These are phyloP conservation scores for Phymorhynchus buccinoides DNA, from an alignment of 1,140 invertebrate species.

Conservation along the genomic window DNA sequence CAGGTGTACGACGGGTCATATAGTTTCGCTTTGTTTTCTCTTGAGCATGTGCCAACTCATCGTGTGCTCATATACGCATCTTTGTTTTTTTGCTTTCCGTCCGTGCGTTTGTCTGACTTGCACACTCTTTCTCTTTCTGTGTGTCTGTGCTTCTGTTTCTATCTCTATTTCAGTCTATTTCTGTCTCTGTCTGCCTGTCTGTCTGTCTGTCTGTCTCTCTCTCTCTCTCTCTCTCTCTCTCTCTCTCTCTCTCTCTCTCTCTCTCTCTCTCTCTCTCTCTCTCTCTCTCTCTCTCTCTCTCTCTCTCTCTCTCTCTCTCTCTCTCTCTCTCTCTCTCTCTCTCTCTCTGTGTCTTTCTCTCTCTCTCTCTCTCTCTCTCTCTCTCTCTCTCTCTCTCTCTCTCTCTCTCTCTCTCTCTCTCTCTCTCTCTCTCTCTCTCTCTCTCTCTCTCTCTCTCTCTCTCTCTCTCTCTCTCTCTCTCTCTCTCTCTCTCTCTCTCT, in stretches of 20 bases:
- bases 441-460: background rate
- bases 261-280: background rate
- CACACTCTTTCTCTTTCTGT: background rate
- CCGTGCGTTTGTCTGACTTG: background rate
- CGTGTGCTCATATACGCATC: too few relatives aligned
- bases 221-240: background rate
- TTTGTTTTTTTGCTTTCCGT: background rate
- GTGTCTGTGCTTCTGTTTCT: background rate
- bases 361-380: background rate
- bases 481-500: too few relatives aligned
- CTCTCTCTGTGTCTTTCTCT: background rate
- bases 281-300: background rate
- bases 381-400: background rate
- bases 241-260: constrained; percentile 6
- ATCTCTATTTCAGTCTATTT: background rate
- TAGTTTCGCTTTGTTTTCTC: too few relatives aligned
- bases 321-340: background rate
- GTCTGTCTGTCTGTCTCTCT: background rate
- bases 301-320: background rate
- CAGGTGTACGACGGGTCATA: too few relatives aligned
- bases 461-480: background rate
- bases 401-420: background rate
- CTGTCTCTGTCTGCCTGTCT: background rate
- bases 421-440: background rate
- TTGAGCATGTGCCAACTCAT: too few relatives aligned